Conservation (phyloP, 1,140 invertebrate genomes). For the Camponotus vicinus region DNA sequence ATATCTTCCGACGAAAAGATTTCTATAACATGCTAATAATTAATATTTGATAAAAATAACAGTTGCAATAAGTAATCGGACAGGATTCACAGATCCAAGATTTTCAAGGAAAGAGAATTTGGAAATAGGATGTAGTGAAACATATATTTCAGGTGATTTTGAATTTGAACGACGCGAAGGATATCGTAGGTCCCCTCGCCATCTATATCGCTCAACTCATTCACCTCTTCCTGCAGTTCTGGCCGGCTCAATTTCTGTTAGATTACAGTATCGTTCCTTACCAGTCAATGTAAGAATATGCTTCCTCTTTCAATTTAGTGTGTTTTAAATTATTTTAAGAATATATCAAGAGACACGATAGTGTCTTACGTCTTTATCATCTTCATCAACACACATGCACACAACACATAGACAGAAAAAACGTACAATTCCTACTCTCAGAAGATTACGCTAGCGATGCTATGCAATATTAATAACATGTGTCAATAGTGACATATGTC, state of each 20-base stretch:
- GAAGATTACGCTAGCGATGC: too few species aligned
- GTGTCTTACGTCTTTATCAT: too few species aligned
- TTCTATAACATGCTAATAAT: not conserved
- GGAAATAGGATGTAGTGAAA: too few species aligned
- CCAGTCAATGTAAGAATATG: slow-evolving; percentile 26
- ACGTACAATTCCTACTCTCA: too few species aligned
- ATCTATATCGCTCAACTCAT: slow-evolving; percentile 40
- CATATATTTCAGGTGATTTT: slow-evolving; percentile 19
- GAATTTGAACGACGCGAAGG: slow-evolving; percentile 28
- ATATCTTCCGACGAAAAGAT: not conserved
- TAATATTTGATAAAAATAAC: not conserved
- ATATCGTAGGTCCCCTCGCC: slow-evolving; percentile 22
- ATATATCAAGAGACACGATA: too few species aligned
- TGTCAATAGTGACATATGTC: too few species aligned
- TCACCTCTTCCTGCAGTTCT: slow-evolving; percentile 34
- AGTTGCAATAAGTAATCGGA: not conserved
- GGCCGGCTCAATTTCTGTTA: slow-evolving; percentile 30
- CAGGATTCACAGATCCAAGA: too few species aligned
- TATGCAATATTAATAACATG: too few species aligned
- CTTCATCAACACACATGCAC: too few species aligned
- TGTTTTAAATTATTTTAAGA: not conserved
- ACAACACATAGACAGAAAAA: too few species aligned
- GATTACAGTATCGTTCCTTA: slow-evolving; percentile 33
- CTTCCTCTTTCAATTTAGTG: not conserved
- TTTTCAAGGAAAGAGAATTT: too few species aligned